Evolutionary conservation across 2,888 invertebrate genomes (phyloP), one percentile per base, ranked within the genome.

Genomic region (Mythimna loreyi): DNA sequence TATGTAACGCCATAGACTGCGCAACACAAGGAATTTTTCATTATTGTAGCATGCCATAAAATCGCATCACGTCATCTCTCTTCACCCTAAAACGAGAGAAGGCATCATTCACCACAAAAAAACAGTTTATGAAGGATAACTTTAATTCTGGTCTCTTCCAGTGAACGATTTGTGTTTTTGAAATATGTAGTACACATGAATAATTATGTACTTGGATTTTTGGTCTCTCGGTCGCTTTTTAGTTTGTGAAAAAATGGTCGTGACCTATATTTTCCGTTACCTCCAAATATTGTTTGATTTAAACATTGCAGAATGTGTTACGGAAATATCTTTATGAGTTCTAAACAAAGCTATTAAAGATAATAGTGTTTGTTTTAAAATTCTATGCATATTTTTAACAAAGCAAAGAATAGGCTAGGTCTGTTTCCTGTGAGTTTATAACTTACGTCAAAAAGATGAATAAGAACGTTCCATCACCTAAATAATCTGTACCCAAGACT

Each of bases 341-440:
- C 56, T 76, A 56, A 77, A 80, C 80, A 68, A 62, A 76, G 60
- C 60, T 69, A 47, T 79, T 69, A 64, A 65, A 75, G 75, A 75
- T 80, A 75, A 74, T 52, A 25, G 40, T 80, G 75, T 77, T 69
- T 69, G 65, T 70, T 75, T 66, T 63, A 75, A 66, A 56, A 70
- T 81, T 72, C 62, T 49, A 64, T 47, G 53, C 61, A 64, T 64
- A 69, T 53, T 49, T 63, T 75, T 70, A 76, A 28, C 52, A 28
- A 40, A 33, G 50, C 43, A 75, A 59, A 71, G 1, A 72, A 78
- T 45, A 64, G 72, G 72, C 36, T 59, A 70, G 71, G 57, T 64
- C 59, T 47, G 69, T 59, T 76, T 76, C 40, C 72, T 76, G 47
- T 45, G 21, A 36, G 6, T 50, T 56, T 50, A 56, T 49, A 11